Evolutionary conservation across 1,140 invertebrate genomes (phyloP), one percentile per base, ranked within the genome.

Genomic region (Vollenhovia emeryi): DNA sequence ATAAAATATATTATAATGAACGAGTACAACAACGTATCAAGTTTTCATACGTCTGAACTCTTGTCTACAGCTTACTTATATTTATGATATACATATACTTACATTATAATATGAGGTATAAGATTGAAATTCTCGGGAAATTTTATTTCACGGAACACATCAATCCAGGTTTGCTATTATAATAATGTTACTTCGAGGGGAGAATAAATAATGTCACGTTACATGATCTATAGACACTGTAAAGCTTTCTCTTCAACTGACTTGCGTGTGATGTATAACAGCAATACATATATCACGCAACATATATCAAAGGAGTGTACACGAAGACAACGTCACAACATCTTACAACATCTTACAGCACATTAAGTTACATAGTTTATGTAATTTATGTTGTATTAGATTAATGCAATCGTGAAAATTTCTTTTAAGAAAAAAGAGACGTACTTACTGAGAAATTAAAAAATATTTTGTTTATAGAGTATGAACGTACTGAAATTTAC

Each of bases 1-100:
- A 57, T 73, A 73, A 52, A 73, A 55, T 57, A 74, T 74, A 30
- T 55, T 36, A 15, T 40, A 55, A 55, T 55, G 21, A 4, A 27
- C 11, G 33, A 21, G 50, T 71, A 45, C 24, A 27, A 45, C 30
- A 8, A 57, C 4, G 30, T 74, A 74, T 74, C 15, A 74, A 55
- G 7, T 57, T 74, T 40, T 36, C n/a, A 40, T 40, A 18, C 3
- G 18, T 36, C n/a, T 57, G 1, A 57, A 74, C 2, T 11, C 0
- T 11, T 36, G 30, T 40, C 52, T n/a, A 57, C n/a, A 36, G 7
- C 36, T 8, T 40, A 8, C 36, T 40, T 40, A 8, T 1, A 40
- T n/a, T n/a, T n/a, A n/a, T n/a, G n/a, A n/a, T n/a, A n/a, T n/a
- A n/a, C 33, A 6, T 6, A 36, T 6, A 8, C 5, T n/a, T 30